These are phyloP conservation scores for Archocentrus centrarchus DNA, from an alignment of 2,113 vertebrate genomes.

Conservation along the genomic window DNA sequence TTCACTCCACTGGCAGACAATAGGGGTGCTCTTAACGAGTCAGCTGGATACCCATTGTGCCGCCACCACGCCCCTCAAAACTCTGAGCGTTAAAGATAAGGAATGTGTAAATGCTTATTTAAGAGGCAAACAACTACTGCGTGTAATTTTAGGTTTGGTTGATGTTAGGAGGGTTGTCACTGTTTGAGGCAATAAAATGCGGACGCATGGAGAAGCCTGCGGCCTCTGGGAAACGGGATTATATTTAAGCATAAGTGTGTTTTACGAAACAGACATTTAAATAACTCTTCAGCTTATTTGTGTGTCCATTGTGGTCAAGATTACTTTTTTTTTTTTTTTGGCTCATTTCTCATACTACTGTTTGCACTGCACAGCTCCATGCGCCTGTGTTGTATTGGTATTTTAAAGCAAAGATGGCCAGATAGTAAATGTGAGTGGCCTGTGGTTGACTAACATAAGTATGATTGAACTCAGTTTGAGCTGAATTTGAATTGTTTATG, in stretches of 20 bases:
- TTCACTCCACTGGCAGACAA: conserved; percentile 59
- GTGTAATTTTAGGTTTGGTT: not conserved
- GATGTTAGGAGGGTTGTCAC: not conserved
- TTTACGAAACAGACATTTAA: not conserved
- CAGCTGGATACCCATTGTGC: conserved; percentile 68
- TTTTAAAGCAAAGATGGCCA: not conserved
- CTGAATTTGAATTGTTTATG: conserved; percentile 36
- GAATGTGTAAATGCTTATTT: conserved; percentile 16
- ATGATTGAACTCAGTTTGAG: conserved; percentile 43
- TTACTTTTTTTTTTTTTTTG: too few species aligned
- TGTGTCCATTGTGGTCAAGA: not conserved
- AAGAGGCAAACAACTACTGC: conserved; percentile 19
- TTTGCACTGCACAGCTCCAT: not conserved
- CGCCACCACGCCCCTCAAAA: not conserved
- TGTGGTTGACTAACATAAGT: conserved; percentile 41
- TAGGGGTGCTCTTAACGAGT: conserved; percentile 46
- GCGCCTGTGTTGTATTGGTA: not conserved
- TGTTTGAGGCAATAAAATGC: not conserved
- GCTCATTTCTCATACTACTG: not conserved
- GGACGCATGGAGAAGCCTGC: not conserved
- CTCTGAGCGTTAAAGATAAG: conserved; percentile 49
- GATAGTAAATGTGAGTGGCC: not conserved
- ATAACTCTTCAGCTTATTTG: not conserved
- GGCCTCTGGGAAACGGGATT: not conserved
- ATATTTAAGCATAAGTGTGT: not conserved